These are phyloP conservation scores for Gallinago media DNA, from an alignment of 2,113 vertebrate genomes.

Conservation along the genomic window DNA sequence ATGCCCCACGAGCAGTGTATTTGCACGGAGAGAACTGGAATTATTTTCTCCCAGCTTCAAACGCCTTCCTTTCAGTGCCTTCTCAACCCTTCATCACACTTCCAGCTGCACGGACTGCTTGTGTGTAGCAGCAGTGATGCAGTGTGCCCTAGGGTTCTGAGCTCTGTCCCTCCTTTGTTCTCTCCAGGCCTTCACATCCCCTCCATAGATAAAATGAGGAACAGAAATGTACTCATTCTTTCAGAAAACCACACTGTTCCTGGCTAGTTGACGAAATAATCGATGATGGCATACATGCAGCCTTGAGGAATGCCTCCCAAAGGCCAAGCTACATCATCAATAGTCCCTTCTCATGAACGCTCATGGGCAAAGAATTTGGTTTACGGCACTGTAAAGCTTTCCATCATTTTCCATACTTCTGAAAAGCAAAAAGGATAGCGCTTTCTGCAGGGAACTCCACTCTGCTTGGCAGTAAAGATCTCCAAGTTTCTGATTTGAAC, in stretches of 20 bases:
- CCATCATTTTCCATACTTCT: neutral
- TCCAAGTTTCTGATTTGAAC: neutral
- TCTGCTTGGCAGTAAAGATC: neutral
- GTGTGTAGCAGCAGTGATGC: neutral
- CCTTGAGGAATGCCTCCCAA: neutral
- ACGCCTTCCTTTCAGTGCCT: neutral
- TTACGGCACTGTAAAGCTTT: neutral
- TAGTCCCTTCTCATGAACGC: neutral
- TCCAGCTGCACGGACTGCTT: rapidly evolving
- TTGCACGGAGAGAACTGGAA: neutral
- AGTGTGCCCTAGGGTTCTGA: neutral
- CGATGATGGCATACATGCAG: neutral
- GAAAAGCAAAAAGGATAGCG: neutral
- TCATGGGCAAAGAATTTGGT: neutral
- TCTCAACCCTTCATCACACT: neutral
- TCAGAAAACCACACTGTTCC: neutral
- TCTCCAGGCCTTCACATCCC: neutral
- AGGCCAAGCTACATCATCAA: neutral
- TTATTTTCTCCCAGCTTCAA: neutral
- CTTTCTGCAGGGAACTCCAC: neutral
- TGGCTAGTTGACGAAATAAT: neutral
- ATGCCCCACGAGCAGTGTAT: neutral
- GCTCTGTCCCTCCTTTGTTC: neutral
- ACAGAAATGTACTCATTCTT: neutral
- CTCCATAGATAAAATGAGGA: neutral